phyloP scores from a whole-genome alignment of 2,888 invertebrate species.

The Myopa testacea region DNA sequence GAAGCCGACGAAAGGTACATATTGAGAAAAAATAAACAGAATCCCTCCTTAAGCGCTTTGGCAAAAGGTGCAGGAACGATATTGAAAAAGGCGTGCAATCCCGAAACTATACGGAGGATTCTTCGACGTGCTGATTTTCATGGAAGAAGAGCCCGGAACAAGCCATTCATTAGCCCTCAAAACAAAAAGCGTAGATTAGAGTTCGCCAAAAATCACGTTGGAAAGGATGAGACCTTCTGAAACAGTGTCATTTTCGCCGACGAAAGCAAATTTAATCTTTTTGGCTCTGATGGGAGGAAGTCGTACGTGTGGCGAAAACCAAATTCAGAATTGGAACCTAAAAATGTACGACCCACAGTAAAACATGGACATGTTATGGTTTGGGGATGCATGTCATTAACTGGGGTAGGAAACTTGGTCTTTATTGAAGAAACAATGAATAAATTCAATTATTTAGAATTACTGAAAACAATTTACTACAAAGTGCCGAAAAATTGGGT shows the following conservation, averaged over 20 bases:
- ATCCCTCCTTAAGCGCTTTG: constrained; percentile 41
- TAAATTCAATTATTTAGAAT: not conserved
- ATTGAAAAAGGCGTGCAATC: constrained; percentile 37
- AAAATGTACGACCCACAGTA: constrained; percentile 40
- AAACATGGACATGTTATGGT: constrained; percentile 46
- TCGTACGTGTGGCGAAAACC: constrained; percentile 40
- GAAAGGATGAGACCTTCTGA: constrained; percentile 14
- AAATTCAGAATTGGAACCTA: constrained; percentile 32
- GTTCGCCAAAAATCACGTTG: constrained; percentile 29
- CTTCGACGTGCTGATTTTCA: constrained; percentile 40
- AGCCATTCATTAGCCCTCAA: constrained; percentile 37
- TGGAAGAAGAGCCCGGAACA: constrained; percentile 42
- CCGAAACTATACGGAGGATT: constrained; percentile 40
- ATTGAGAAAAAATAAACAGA: constrained; percentile 42
- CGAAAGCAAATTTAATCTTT: constrained; percentile 33
- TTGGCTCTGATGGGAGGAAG: constrained; percentile 38
- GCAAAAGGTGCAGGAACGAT: constrained; percentile 26
- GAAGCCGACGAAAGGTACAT: constrained; percentile 35
- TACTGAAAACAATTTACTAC: not conserved
- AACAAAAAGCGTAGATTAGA: constrained; percentile 8
- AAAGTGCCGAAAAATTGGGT: not conserved
- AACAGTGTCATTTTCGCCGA: constrained; percentile 29
- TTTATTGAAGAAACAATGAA: not conserved
- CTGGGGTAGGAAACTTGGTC: constrained; percentile 41
- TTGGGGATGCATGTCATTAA: constrained; percentile 44